Percentiles rank a stretch among this genome's conserved stretches.
These are phyloP conservation scores for Talpa occidentalis DNA, from an alignment of 2,113 vertebrate species.

Conservation along the genomic window DNA sequence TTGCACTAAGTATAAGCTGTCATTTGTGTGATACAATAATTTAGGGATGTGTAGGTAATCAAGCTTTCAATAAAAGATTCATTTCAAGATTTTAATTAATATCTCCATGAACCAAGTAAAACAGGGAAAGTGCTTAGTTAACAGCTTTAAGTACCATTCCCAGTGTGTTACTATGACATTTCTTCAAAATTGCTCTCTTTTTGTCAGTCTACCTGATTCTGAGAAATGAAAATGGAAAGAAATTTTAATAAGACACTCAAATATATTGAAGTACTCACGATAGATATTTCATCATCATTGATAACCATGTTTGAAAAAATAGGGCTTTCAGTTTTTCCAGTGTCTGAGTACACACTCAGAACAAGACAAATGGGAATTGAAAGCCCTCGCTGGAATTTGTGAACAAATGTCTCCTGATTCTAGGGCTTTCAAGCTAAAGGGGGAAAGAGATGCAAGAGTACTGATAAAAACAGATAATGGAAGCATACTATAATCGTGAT, in stretches of 20 bases:
- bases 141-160: background rate
- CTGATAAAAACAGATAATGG: background rate
- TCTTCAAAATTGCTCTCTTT: constrained; percentile 27
- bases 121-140: background rate
- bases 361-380: background rate
- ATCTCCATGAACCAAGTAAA: background rate
- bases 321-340: background rate
- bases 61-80: background rate
- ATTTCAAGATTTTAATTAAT: constrained; percentile 15
- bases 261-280: background rate
- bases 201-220: background rate
- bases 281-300: background rate
- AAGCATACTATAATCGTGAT: background rate
- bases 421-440: background rate
- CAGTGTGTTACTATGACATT: background rate
- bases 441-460: background rate
- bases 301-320: background rate
- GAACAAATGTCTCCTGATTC: background rate
- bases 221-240: constrained; percentile 10
- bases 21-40: constrained; percentile 52
- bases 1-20: constrained; percentile 54
- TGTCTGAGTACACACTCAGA: background rate
- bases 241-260: background rate
- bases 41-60: constrained; percentile 27
- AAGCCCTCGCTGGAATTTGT: background rate